Evolutionary conservation across 2,797 vertebrate species (phyloP), one percentile per base, ranked within the genome.

Genomic region (Pseudochirops corinnae): DNA sequence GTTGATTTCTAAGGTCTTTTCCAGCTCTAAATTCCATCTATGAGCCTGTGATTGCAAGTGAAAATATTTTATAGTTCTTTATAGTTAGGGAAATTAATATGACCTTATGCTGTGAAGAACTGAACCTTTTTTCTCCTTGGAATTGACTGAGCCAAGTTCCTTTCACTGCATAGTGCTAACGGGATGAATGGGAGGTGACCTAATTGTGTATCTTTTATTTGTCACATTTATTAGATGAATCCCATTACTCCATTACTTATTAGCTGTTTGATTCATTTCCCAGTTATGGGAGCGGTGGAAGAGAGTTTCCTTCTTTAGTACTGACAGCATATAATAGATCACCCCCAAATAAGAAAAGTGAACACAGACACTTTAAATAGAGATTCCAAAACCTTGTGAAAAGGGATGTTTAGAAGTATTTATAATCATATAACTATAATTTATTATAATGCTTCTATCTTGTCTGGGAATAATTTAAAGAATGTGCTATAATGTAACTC

Each of bases 191-290:
- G 74, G 74, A 87, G 74, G 39, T 82, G 39, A 87, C 39, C 39
- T 87, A 87, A 87, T 87, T 87, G 74, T 87, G 74, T 87, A 87
- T 87, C 74, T 87, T 87, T 87, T 87, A 50, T 87, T 87, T 87
- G 90, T 53, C 90, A 53, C 29, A 91, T 91, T 55, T 91, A 55
- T 91, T 91, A 55, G 90, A 91, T 52, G 90, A 53, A 55, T 55
- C 52, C 67, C 90, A 53, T 91, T 91, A 55, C 53, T 55, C 90
- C 39, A 87, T 87, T 87, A 50, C 74, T 87, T 87, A 46, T 91
- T 91, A 55, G 53, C 14, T 4, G 11, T 82, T 55, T 62, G 29
- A 60, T 94, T 95, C 53, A 21, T 93, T 97, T 97, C 95, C 94
- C 92, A 0, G 74, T n/a, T 46, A 10, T 2, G 74, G 74, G 74